Evolutionary conservation across 2,113 vertebrate species (phyloP).

Genomic region (Malurus elegans): DNA sequence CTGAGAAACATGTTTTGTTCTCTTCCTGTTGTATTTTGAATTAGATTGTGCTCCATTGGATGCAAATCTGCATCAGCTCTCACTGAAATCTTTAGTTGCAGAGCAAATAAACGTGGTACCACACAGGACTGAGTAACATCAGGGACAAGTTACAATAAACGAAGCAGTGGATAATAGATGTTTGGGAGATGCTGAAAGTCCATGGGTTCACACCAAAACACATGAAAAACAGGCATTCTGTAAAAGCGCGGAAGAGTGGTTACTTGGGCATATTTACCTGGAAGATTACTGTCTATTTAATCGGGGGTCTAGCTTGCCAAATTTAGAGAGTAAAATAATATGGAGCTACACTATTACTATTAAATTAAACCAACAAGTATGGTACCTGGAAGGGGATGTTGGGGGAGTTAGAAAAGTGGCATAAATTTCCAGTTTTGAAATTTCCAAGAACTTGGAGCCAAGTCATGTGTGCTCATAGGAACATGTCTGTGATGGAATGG

Average conservation of each 20-base stretch:
- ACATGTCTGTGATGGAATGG: not conserved
- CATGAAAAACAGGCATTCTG: not conserved
- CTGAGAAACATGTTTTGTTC: not conserved
- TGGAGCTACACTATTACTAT: not conserved
- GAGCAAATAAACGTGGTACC: not conserved
- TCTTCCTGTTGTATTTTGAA: not conserved
- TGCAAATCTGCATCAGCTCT: not conserved
- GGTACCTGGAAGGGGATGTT: too few relatives aligned
- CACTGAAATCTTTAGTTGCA: not conserved
- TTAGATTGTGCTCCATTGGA: fast-evolving
- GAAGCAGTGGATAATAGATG: not conserved
- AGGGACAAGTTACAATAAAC: not conserved
- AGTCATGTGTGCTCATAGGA: not conserved
- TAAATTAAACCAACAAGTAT: not conserved
- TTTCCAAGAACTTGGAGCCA: not conserved
- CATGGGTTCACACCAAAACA: not conserved
- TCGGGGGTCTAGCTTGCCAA: not conserved
- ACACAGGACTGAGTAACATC: fast-evolving
- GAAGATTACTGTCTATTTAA: not conserved
- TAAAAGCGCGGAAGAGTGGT: not conserved
- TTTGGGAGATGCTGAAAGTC: not conserved
- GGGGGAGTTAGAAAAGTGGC: not conserved
- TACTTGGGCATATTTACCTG: not conserved
- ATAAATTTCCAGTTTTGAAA: not conserved
- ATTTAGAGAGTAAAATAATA: not conserved